Percentiles rank a stretch among this genome's conserved stretches.
Evolutionary conservation across 2,797 vertebrate genomes (phyloP).

Genomic region (Rhynchotus rufescens): DNA sequence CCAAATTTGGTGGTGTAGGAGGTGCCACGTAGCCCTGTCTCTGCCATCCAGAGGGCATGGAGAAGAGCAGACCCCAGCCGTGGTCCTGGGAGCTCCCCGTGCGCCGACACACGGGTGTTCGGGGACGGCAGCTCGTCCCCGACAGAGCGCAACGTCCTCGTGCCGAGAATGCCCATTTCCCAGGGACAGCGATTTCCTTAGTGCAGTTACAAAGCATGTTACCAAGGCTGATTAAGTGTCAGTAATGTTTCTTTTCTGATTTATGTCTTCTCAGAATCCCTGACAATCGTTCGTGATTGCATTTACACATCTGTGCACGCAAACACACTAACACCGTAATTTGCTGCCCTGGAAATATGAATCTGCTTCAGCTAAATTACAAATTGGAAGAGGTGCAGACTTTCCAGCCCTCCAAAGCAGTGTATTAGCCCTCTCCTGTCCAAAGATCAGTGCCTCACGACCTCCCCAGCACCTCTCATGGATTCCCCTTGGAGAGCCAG

Average conservation of each 20-base stretch:
- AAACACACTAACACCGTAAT: background rate
- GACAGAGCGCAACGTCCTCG: background rate
- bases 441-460: background rate
- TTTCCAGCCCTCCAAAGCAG: background rate
- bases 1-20: background rate
- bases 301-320: background rate
- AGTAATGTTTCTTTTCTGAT: background rate
- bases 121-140: background rate
- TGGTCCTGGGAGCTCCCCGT: accelerated
- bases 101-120: accelerated
- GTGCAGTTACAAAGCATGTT: background rate
- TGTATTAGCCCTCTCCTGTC: background rate
- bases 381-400: background rate
- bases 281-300: background rate
- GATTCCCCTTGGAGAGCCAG: background rate
- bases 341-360: conserved; percentile 27
- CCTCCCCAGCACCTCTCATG: background rate
- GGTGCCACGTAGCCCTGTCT: background rate
- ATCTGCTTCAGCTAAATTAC: background rate
- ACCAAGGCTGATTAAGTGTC: background rate
- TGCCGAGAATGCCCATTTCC: background rate
- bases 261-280: background rate
- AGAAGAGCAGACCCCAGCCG: accelerated
- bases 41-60: background rate
- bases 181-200: background rate